phyloP scores from a whole-genome alignment of 2,888 invertebrate species.

The Tinea trinotella region DNA sequence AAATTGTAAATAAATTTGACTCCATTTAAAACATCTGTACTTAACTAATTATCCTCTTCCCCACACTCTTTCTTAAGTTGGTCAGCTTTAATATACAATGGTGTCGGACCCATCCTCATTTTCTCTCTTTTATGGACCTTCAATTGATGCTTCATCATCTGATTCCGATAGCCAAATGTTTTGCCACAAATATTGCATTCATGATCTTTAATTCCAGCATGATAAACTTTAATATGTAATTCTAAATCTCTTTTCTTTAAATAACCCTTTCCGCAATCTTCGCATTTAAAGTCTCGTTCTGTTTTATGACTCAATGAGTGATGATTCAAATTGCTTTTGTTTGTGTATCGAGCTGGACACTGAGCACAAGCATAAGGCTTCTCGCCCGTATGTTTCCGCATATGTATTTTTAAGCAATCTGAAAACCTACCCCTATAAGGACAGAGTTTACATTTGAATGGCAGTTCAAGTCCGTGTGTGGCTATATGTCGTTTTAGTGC shows the following conservation, averaged over 20 bases:
- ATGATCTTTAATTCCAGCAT: slow-evolving; percentile 54
- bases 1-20: no score
- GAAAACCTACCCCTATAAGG: slow-evolving; percentile 54
- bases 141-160: slow-evolving; percentile 60
- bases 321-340: slow-evolving; percentile 56
- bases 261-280: slow-evolving; percentile 47
- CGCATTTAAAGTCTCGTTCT: slow-evolving; percentile 47
- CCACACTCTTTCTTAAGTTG: background rate
- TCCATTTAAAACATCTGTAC: no score
- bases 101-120: slow-evolving; percentile 49
- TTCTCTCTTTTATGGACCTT: slow-evolving; percentile 59
- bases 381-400: slow-evolving; percentile 58
- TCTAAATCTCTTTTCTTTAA: slow-evolving; percentile 47
- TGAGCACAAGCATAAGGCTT: slow-evolving; percentile 52
- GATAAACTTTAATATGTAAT: slow-evolving; percentile 53
- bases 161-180: slow-evolving; percentile 55
- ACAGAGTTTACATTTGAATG: slow-evolving; percentile 49
- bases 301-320: slow-evolving; percentile 46
- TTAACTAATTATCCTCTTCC: no score
- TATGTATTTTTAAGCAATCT: slow-evolving; percentile 56
- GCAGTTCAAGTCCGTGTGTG: slow-evolving; percentile 50
- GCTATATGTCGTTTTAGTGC: slow-evolving; percentile 47
- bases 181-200: slow-evolving; percentile 52
- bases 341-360: slow-evolving; percentile 50
- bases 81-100: slow-evolving; percentile 45